Conservation (phyloP, 2,113 vertebrate genomes). For the Hyla sarda region DNA sequence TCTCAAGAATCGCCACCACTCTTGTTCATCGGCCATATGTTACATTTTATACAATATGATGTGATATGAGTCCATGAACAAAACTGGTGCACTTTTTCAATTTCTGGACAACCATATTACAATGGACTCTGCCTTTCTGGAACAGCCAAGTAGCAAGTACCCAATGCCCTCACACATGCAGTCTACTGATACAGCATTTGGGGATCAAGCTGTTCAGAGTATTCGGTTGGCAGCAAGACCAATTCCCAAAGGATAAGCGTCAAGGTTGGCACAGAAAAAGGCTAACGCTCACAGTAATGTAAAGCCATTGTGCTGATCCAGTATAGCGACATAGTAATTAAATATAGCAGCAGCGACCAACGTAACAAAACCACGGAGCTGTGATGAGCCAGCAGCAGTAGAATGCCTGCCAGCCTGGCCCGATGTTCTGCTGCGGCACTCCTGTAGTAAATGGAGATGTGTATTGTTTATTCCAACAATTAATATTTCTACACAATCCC, state of each 20-base stretch:
- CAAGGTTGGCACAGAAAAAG: constrained; percentile 1
- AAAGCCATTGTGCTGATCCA: constrained; percentile 14
- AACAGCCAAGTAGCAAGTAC: background rate
- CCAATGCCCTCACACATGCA: background rate
- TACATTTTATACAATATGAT: too few species aligned
- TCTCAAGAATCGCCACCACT: too few species aligned
- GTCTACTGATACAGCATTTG: background rate
- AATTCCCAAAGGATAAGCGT: background rate
- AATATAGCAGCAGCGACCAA: background rate
- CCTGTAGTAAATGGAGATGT: too few species aligned
- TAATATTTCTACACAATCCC: background rate
- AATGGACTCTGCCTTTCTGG: background rate
- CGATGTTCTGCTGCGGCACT: background rate
- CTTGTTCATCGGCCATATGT: too few species aligned
- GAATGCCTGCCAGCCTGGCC: constrained; percentile 12
- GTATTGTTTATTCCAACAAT: background rate
- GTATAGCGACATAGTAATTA: background rate
- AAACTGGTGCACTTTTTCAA: too few species aligned
- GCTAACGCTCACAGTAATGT: constrained; percentile 1
- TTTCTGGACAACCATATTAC: background rate
- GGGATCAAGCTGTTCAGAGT: background rate
- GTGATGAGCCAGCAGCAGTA: constrained; percentile 1
- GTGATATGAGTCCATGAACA: too few species aligned
- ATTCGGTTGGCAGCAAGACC: background rate
- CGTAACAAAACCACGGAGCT: background rate